Conservation (phyloP, 2,113 vertebrate species). For the Paramisgurnus dabryanus region DNA sequence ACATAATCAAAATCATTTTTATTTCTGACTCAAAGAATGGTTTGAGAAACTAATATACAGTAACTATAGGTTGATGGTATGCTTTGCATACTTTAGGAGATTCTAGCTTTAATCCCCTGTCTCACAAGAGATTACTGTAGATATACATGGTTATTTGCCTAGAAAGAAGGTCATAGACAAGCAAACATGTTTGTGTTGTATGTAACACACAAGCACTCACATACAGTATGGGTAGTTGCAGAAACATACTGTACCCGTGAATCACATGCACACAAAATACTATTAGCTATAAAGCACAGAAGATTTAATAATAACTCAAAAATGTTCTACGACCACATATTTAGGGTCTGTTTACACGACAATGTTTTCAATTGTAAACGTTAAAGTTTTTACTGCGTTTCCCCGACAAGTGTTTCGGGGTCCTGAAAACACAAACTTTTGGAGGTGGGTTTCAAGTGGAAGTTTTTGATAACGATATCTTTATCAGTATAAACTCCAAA, state of each 20-base stretch:
- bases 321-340: too few species aligned
- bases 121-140: conserved; percentile 31
- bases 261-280: neutral
- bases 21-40: neutral
- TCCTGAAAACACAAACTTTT: too few species aligned
- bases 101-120: conserved; percentile 43
- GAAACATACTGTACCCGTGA: neutral
- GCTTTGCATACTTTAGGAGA: neutral
- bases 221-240: neutral
- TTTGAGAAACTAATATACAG: neutral
- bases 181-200: neutral
- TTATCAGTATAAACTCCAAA: too few species aligned
- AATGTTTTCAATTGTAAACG: too few species aligned
- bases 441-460: too few species aligned
- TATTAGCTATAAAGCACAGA: too few species aligned
- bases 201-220: neutral
- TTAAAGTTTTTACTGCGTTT: too few species aligned
- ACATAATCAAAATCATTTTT: neutral
- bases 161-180: conserved; percentile 31
- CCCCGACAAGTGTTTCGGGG: too few species aligned
- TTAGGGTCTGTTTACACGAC: too few species aligned
- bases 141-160: conserved; percentile 29
- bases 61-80: conserved; percentile 1
- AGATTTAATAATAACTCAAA: too few species aligned
- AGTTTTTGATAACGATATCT: too few species aligned